Evolutionary conservation across 2,113 vertebrate genomes (phyloP).

Genomic region (Corythoichthys intestinalis): DNA sequence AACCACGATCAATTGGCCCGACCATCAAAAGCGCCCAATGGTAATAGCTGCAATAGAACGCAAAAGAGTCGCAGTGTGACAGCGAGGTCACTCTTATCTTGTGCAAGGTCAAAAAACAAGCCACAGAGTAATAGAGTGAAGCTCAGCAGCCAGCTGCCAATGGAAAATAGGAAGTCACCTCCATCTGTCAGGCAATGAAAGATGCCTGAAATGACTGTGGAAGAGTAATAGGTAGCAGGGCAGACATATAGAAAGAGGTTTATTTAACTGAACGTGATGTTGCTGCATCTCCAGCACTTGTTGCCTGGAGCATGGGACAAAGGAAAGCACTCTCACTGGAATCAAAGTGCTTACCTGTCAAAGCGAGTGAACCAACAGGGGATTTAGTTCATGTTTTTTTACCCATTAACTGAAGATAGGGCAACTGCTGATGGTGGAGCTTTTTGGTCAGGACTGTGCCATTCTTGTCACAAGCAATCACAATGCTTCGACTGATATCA

Average conservation of each 20-base stretch:
- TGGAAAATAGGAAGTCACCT: constrained; percentile 30
- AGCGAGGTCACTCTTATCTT: constrained; percentile 38
- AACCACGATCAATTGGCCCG: background rate
- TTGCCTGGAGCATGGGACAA: constrained; percentile 39
- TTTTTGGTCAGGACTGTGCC: constrained; percentile 49
- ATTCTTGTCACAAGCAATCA: constrained; percentile 56
- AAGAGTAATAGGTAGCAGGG: constrained; percentile 16
- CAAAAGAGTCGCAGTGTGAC: constrained; percentile 28
- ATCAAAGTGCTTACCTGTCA: constrained; percentile 27
- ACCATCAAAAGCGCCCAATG: constrained; percentile 36
- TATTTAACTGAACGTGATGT: constrained; percentile 23
- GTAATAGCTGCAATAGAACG: constrained; percentile 26
- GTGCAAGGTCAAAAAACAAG: constrained; percentile 46
- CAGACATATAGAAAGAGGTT: constrained; percentile 26
- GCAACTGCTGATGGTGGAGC: constrained; percentile 55
- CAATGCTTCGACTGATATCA: constrained; percentile 57
- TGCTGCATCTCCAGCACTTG: constrained; percentile 2
- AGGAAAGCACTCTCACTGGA: constrained; percentile 51
- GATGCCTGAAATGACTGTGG: constrained; percentile 15
- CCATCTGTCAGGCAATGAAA: constrained; percentile 32
- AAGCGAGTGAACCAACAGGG: constrained; percentile 35
- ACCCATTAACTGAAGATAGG: constrained; percentile 50
- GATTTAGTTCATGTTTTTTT: constrained; percentile 45
- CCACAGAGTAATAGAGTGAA: constrained; percentile 50
- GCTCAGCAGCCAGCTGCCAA: constrained; percentile 27